Evolutionary conservation across 2,797 vertebrate genomes (phyloP).

Genomic region (Pseudocheirus occidentalis): DNA sequence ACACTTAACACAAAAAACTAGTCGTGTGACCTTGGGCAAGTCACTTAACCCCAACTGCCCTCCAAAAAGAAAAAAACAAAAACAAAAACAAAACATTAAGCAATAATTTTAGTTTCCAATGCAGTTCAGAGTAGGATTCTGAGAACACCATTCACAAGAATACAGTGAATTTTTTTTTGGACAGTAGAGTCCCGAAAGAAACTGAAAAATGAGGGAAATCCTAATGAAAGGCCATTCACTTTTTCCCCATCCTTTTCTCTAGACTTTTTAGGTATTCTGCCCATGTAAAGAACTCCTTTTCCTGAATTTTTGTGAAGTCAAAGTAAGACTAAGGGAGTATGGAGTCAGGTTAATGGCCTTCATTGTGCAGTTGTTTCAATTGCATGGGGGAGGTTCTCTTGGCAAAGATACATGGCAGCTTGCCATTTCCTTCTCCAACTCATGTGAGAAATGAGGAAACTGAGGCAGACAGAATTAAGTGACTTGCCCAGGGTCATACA

Average conservation of each 20-base stretch:
- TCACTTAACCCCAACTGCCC: too few relatives aligned
- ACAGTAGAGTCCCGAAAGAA: not conserved
- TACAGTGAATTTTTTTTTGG: not conserved
- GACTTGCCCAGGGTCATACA: not conserved
- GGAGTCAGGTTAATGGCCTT: not conserved
- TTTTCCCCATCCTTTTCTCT: not conserved
- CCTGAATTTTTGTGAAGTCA: not conserved
- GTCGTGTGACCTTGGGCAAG: too few relatives aligned
- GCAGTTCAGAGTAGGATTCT: not conserved
- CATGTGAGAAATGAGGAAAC: not conserved
- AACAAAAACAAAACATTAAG: not conserved
- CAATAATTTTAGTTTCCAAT: not conserved
- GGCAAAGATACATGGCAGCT: not conserved
- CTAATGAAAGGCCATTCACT: not conserved
- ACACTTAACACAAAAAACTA: too few relatives aligned
- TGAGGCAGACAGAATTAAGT: not conserved
- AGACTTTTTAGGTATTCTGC: not conserved
- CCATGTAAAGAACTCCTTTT: not conserved
- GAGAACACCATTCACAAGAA: not conserved
- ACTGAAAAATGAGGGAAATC: not conserved
- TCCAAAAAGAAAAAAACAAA: too few relatives aligned
- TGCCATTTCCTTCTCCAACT: not conserved
- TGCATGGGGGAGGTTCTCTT: not conserved
- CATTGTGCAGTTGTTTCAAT: not conserved
- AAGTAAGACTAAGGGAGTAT: not conserved